phyloP scores from a whole-genome alignment of 2,888 invertebrate species.

The Trilocha varians region DNA sequence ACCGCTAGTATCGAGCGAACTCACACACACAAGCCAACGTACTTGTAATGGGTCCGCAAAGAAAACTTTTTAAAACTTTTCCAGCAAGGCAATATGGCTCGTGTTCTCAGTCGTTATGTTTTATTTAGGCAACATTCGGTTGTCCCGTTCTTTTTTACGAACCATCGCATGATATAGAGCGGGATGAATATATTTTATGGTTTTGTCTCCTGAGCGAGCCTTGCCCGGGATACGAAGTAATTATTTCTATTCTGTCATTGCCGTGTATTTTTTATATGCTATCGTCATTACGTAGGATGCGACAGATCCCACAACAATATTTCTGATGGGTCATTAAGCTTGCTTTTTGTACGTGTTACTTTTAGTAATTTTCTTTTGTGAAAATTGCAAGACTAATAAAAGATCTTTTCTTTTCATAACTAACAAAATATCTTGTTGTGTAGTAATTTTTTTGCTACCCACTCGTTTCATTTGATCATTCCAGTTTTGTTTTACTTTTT shows the following conservation, averaged over 20 bases:
- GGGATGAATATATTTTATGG: slow-evolving; percentile 41
- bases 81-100: slow-evolving; percentile 74
- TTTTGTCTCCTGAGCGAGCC: slow-evolving; percentile 37
- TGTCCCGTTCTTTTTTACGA: slow-evolving; percentile 41
- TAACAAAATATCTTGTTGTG: too few species aligned
- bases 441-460: too few species aligned
- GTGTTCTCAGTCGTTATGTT: slow-evolving; percentile 71
- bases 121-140: slow-evolving; percentile 66
- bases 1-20: slow-evolving; percentile 56
- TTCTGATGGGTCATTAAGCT: too few species aligned
- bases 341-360: too few species aligned
- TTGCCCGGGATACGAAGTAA: slow-evolving; percentile 72
- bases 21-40: slow-evolving; percentile 53
- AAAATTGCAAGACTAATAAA: too few species aligned
- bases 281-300: slow-evolving; percentile 41
- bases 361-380: too few species aligned
- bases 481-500: too few species aligned
- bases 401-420: too few species aligned
- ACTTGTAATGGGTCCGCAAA: slow-evolving; percentile 74
- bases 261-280: slow-evolving; percentile 67
- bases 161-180: slow-evolving; percentile 25
- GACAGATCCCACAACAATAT: slow-evolving; percentile 20
- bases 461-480: too few species aligned
- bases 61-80: slow-evolving; percentile 75
- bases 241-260: slow-evolving; percentile 74